These are phyloP conservation scores for Caretta caretta DNA, from an alignment of 2,113 vertebrate species.

Conservation along the genomic window DNA sequence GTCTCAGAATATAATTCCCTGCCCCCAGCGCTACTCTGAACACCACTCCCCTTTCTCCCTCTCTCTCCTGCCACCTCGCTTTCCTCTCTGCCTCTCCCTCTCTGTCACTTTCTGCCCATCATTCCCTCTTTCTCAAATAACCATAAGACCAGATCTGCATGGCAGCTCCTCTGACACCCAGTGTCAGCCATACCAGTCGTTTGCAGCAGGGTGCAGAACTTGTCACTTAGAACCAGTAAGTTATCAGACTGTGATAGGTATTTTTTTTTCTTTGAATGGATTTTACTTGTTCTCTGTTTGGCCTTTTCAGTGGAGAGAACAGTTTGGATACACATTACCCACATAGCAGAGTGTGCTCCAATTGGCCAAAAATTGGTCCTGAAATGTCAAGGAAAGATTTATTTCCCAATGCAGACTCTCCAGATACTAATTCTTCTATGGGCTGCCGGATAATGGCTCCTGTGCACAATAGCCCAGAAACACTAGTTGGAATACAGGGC, in stretches of 20 bases:
- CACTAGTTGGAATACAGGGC: constrained; percentile 81
- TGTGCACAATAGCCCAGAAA: constrained; percentile 78
- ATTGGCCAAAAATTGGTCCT: constrained; percentile 82
- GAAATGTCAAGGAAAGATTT: constrained; percentile 86
- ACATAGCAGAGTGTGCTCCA: constrained; percentile 78
- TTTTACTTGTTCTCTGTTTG: constrained; percentile 65
- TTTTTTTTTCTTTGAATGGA: constrained; percentile 56
- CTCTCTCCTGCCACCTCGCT: background rate
- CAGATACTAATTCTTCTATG: constrained; percentile 85
- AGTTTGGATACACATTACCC: constrained; percentile 77
- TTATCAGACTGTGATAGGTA: background rate
- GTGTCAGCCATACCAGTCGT: background rate
- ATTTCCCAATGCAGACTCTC: constrained; percentile 80
- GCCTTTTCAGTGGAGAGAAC: constrained; percentile 77
- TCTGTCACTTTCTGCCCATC: background rate
- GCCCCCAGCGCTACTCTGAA: background rate
- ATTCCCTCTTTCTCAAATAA: background rate
- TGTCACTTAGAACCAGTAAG: background rate
- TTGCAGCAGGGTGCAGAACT: background rate
- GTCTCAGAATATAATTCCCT: background rate
- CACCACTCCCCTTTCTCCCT: background rate
- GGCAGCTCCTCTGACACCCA: background rate
- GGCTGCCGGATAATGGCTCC: constrained; percentile 81
- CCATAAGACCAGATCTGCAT: rapidly evolving
- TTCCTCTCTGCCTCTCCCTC: background rate